Base-by-base conservation (phyloP, 2,888 invertebrate genomes). In the Euproctis similis region DNA sequence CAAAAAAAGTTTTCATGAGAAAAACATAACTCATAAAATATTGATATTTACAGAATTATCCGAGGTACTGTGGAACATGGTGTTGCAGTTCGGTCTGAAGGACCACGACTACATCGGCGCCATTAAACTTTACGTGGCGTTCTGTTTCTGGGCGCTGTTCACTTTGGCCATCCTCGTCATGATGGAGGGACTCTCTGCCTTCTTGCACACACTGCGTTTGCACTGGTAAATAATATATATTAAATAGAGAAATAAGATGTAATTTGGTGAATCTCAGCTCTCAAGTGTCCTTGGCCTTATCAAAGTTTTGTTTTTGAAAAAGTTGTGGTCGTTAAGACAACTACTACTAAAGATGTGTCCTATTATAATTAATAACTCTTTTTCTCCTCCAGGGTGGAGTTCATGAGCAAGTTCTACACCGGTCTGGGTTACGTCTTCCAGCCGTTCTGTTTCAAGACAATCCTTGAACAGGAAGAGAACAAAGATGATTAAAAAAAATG, bases 151-250 rank as follows among this genome's bases (percentile, higher is more conserved):
- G 96, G 91, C 94, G 26, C 85, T 88, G 14, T 89, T 98, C 43
- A 98, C 99, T 1, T 87, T 99, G 23, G 93, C 94, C 55, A 97
- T 99, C 69, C 89, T 99, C 36, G 94, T 99, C 42, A 88, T 98
- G 60, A 99, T 99, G 96, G 99, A 99, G 86, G 99, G 99, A 3
- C 88, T 99, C 8, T 98, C 98, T 7, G 99, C 99, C 21, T 99
- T 99, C 87, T 87, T 99, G 50, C 99, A 99, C 73, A 98, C 98
- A 1, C 88, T 99, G 53, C 95, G 99, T 87, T 88, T 98, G 62
- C 98, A 98, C 81, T 98, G 98, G 97, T 96, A 71, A 50, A 49
- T 45, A n/a, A 9, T 8, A 6, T 18, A n/a, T n/a, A n/a, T n/a
- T n/a, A n/a, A n/a, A n/a, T n/a, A n/a, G n/a, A n/a, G n/a, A n/a